phyloP scores from a whole-genome alignment of 92 coral and sea anemone genomes.

The Umimayanthus chanpuru region DNA sequence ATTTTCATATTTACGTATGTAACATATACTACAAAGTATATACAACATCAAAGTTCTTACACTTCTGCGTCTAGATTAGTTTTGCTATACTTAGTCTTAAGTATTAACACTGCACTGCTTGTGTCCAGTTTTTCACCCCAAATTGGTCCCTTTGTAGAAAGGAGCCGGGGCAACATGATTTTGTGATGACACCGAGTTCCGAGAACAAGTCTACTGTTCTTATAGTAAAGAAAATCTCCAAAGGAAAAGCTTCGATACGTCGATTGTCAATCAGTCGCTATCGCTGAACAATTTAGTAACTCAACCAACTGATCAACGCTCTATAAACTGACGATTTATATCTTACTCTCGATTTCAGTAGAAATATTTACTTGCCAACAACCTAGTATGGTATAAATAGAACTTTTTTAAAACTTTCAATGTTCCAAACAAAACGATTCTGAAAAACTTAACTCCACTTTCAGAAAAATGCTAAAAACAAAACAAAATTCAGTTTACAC shows the following conservation, averaged over 20 bases:
- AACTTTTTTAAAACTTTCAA: not conserved
- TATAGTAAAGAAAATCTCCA: too few relatives aligned
- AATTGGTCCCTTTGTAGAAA: too few relatives aligned
- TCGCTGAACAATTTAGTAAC: too few relatives aligned
- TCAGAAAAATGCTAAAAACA: not conserved
- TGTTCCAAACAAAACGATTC: not conserved
- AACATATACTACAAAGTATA: not conserved
- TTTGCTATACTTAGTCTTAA: too few relatives aligned
- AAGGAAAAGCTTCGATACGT: not conserved
- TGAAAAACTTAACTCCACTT: not conserved
- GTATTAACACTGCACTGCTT: too few relatives aligned
- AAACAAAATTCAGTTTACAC: not conserved
- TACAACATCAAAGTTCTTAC: not conserved
- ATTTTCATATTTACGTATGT: not conserved
- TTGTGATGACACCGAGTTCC: too few relatives aligned
- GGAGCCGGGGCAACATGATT: too few relatives aligned
- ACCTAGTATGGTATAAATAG: slow-evolving; percentile 3
- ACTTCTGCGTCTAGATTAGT: too few relatives aligned
- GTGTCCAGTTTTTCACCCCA: too few relatives aligned
- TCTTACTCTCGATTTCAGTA: not conserved
- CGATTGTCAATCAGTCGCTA: not conserved
- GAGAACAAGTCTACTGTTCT: too few relatives aligned
- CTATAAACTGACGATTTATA: not conserved
- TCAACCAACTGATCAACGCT: not conserved
- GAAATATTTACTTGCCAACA: not conserved